phyloP scores from a whole-genome alignment of 1,140 invertebrate species.

The Microplitis mediator region DNA sequence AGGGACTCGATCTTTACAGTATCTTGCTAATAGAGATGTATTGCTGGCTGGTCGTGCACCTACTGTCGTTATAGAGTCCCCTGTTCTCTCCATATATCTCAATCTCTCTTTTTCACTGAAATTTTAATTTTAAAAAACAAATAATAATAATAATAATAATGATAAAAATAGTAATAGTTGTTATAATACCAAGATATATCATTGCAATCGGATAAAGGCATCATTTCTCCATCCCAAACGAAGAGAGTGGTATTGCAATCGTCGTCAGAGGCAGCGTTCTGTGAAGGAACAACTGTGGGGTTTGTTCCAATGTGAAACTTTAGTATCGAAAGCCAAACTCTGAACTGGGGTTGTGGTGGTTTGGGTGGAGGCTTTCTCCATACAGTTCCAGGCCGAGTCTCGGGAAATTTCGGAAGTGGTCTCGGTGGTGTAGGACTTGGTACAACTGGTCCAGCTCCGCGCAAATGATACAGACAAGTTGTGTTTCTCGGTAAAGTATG shows the following conservation, averaged over 20 bases:
- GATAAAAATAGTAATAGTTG: no score
- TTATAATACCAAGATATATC: conserved; percentile 74
- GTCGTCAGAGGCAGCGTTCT: conserved; percentile 61
- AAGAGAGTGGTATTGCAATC: conserved; percentile 80
- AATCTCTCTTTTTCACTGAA: conserved; percentile 56
- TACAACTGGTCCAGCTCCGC: conserved; percentile 64
- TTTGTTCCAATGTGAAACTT: conserved; percentile 78
- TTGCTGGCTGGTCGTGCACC: conserved; percentile 67
- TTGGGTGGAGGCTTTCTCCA: conserved; percentile 66
- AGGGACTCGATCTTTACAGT: conserved; percentile 78
- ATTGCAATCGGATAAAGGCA: conserved; percentile 77
- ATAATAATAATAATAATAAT: not conserved
- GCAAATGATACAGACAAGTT: conserved; percentile 84
- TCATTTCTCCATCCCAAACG: conserved; percentile 82
- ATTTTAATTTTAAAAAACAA: conserved; percentile 9
- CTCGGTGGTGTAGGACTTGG: conserved; percentile 66
- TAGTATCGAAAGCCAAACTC: conserved; percentile 85
- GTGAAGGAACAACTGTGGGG: conserved; percentile 48
- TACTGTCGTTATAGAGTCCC: conserved; percentile 58
- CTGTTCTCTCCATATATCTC: conserved; percentile 44
- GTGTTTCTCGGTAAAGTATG: conserved; percentile 85
- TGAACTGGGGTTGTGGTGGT: conserved; percentile 69
- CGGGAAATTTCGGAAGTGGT: conserved; percentile 67
- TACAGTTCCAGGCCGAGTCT: conserved; percentile 63
- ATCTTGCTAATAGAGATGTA: conserved; percentile 75